Percentiles rank a stretch among this genome's conserved stretches.
These are phyloP conservation scores for Aurelia aurita complex sp. Pacific DNA, from an alignment of 30 jellyfish, hydroid and myxozoan genomes.

Conservation along the genomic window DNA sequence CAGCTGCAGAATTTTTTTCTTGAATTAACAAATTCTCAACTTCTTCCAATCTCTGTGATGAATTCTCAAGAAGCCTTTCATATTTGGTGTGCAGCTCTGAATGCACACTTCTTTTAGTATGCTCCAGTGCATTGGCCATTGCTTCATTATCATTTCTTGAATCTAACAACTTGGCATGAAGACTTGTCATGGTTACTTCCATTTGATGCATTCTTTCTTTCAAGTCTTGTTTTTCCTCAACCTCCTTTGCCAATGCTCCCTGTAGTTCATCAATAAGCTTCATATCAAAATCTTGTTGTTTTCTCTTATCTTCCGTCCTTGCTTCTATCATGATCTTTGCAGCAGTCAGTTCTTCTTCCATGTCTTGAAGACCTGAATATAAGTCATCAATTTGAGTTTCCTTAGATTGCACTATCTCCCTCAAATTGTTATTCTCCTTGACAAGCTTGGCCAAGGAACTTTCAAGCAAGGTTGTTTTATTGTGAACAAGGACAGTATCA, in stretches of 20 bases:
- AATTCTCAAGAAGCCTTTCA: slow-evolving; percentile 20
- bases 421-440: slow-evolving; percentile 51
- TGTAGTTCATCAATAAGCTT: slow-evolving; percentile 51
- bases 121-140: slow-evolving; percentile 8
- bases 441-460: slow-evolving; percentile 60
- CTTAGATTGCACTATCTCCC: slow-evolving; percentile 17
- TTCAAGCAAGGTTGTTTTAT: slow-evolving; percentile 83
- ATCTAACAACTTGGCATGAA: slow-evolving; percentile 7
- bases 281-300: slow-evolving; percentile 31
- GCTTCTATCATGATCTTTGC: background rate
- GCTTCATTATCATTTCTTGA: slow-evolving; percentile 14
- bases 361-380: slow-evolving; percentile 10
- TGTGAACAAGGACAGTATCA: slow-evolving; percentile 79
- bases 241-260: slow-evolving; percentile 9
- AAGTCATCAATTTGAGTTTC: slow-evolving; percentile 10
- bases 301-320: background rate
- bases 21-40: background rate
- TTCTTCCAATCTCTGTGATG: slow-evolving; percentile 5
- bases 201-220: background rate
- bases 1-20: slow-evolving; percentile 8
- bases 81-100: background rate
- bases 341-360: slow-evolving; percentile 9
- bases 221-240: slow-evolving; percentile 8
- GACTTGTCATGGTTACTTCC: background rate
- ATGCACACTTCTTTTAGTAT: slow-evolving; percentile 9